Evolutionary conservation across 23 tunicate species (phyloP).

Genomic region (Corella eumyota): DNA sequence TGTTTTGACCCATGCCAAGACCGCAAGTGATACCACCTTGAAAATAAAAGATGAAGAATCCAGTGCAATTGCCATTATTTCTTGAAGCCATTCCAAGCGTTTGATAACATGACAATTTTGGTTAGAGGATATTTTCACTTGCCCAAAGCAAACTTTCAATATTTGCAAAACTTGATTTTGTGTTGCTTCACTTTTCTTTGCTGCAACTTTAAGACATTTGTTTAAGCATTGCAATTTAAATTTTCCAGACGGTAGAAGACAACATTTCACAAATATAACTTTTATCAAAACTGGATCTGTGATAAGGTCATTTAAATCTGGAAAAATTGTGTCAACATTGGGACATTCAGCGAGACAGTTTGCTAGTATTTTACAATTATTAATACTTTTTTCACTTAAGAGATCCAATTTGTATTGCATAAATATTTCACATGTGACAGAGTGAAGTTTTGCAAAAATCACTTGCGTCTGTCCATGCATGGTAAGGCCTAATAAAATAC

Average conservation of each 20-base stretch:
- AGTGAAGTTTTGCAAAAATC: no score
- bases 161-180: background rate
- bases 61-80: background rate
- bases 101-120: background rate
- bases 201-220: background rate
- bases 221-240: slow-evolving; percentile 3
- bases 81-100: slow-evolving; percentile 2
- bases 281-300: background rate
- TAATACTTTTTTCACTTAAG: no score
- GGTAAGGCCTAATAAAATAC: no score
- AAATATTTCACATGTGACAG: no score
- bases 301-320: background rate
- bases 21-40: no score
- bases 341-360: slow-evolving; percentile 11
- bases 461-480: no score
- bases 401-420: no score
- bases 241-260: slow-evolving; percentile 4
- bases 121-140: background rate
- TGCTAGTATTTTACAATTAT: slow-evolving; percentile 21
- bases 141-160: background rate
- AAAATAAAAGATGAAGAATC: no score
- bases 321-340: background rate
- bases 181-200: background rate
- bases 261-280: slow-evolving; percentile 12
- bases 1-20: no score